A percentile compares a stretch with the other conserved stretches of the same genome.
These are phyloP conservation scores for Sinelater perroti DNA, from an alignment of 2,888 invertebrate genomes.

Conservation along the genomic window DNA sequence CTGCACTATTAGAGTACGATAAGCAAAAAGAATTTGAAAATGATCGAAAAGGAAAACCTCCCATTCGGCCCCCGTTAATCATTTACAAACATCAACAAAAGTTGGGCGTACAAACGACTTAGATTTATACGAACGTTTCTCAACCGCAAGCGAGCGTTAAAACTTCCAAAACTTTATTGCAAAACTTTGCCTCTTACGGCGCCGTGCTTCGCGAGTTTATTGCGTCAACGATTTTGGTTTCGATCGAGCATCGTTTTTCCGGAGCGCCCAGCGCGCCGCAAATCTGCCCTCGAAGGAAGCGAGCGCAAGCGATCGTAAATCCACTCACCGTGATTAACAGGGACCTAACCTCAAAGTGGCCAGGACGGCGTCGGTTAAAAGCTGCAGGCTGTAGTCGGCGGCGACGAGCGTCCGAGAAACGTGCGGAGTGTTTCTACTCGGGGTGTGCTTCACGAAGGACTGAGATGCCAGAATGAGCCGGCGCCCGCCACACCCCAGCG, in stretches of 20 bases:
- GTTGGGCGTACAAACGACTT: no score
- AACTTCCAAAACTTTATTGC: conserved; percentile 23
- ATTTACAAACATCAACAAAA: no score
- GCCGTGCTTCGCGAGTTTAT: background rate
- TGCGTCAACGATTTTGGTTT: no score
- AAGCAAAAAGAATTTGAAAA: no score
- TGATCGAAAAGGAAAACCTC: background rate
- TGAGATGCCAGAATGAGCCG: conserved; percentile 55
- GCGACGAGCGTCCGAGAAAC: conserved; percentile 33
- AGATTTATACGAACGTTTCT: conserved; percentile 13
- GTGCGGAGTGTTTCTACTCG: conserved; percentile 46
- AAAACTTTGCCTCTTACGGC: conserved; percentile 8
- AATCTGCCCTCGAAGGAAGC: background rate
- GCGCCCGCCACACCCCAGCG: conserved; percentile 60
- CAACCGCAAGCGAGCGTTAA: conserved; percentile 12
- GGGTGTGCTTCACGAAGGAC: conserved; percentile 55
- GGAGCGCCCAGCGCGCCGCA: no score
- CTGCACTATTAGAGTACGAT: conserved; percentile 1
- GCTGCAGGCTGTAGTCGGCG: conserved; percentile 26
- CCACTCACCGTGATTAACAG: conserved; percentile 34
- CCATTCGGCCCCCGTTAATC: background rate
- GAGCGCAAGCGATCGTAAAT: conserved; percentile 14
- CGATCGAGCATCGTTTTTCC: no score
- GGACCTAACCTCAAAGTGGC: conserved; percentile 39
- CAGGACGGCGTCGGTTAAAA: conserved; percentile 22